Evolutionary conservation across 2,797 vertebrate species (phyloP), one percentile per base, ranked within the genome.

Genomic region (Gorsachius magnificus): DNA sequence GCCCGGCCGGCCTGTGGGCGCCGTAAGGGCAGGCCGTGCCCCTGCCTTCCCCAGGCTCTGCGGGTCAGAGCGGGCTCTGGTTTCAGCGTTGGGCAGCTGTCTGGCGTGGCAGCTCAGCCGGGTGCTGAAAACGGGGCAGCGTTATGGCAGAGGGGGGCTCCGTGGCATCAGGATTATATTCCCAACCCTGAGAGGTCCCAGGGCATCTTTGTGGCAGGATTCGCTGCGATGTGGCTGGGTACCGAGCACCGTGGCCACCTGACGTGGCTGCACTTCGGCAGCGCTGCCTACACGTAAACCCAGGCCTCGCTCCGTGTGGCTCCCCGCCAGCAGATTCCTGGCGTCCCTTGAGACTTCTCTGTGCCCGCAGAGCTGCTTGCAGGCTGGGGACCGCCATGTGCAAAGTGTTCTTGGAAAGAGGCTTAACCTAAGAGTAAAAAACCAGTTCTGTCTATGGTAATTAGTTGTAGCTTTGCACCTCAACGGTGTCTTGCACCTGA

Each of bases 221-320:
- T 53, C 31, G 45, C 51, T 10, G 66, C 2, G 0, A 6, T 17
- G 60, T 16, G 2, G 0, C 18, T 7, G 13, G 22, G 53, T 13
- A 5, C 46, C 0, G 1, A 33, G 46, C 18, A 5, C 28, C 3
- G 3, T 3, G 12, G 36, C 29, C 41, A 5, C 29, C 24, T 56
- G 11, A 13, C 18, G 21, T 0, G 9, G 45, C 74, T 41, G 53
- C 21, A 0, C 35, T 66, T 43, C 1, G 5, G 11, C 25, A 8
- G 60, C 3, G 36, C 33, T 18, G 20, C 3, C n/a, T 14, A 17
- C 12, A 6, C 0, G 1, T 11, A 16, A 46, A 22, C 22, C 11
- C 18, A 6, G 41, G 16, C 60, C 60, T 22, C 4, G 1, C 4
- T 43, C 16, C 3, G 1, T 12, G 58, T 38, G 66, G 51, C 38